Conservation (phyloP, 37 sponge, comb jelly and placozoan genomes). For the Hexactinellida sp. region DNA sequence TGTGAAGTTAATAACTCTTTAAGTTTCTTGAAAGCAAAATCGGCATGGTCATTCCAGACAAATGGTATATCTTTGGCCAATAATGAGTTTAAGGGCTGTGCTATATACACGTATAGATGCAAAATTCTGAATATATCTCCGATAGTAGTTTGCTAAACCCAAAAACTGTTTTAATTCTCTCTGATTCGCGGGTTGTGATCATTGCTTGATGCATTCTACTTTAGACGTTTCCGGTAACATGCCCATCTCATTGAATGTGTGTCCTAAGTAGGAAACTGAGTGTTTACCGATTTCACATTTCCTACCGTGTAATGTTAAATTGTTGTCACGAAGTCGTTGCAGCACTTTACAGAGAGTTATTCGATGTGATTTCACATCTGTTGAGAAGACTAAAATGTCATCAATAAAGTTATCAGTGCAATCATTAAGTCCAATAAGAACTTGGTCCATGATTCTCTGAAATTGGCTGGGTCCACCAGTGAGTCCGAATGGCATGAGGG, state of each 20-base stretch:
- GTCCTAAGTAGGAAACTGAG: background rate
- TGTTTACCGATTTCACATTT: slow-evolving; percentile 13
- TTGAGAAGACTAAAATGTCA: background rate
- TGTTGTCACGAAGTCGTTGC: background rate
- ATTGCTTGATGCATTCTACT: background rate
- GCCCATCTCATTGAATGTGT: background rate
- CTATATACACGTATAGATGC: background rate
- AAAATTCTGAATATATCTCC: no score
- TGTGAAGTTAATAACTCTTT: slow-evolving; percentile 18
- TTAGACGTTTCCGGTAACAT: background rate
- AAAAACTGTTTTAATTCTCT: no score
- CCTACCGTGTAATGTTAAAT: background rate
- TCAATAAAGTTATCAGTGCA: no score
- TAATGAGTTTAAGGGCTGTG: background rate
- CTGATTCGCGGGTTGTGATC: background rate
- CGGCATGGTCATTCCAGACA: background rate
- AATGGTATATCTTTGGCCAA: background rate
- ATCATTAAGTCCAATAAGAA: background rate
- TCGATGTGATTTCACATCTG: background rate
- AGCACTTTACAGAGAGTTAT: background rate
- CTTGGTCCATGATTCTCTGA: slow-evolving; percentile 18
- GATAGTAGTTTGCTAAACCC: no score
- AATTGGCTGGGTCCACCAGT: no score
- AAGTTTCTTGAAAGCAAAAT: background rate
- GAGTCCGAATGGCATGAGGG: no score